Evolutionary conservation across 2,797 vertebrate species (phyloP).

Genomic region (Remorina albescens): DNA sequence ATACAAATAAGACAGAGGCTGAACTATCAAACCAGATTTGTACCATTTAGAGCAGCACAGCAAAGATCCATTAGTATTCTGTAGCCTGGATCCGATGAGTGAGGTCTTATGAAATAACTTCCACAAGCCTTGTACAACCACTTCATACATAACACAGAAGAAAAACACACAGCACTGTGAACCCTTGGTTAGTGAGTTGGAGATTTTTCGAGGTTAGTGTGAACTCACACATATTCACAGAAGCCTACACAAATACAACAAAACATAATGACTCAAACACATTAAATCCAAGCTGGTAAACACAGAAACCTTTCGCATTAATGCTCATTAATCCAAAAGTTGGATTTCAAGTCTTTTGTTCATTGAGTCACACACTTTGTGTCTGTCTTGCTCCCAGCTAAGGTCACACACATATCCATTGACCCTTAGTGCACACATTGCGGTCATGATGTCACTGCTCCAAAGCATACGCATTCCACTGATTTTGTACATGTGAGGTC

Average conservation of each 20-base stretch:
- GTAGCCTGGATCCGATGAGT: slow-evolving; percentile 72
- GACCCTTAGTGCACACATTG: slow-evolving; percentile 27
- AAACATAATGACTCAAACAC: slow-evolving; percentile 44
- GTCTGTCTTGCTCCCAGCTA: not conserved
- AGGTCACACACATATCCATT: slow-evolving; percentile 1
- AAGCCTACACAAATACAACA: slow-evolving; percentile 24
- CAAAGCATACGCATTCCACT: slow-evolving; percentile 29
- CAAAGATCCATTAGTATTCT: slow-evolving; percentile 72
- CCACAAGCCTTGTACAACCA: slow-evolving; percentile 54
- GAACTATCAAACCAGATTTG: slow-evolving; percentile 81
- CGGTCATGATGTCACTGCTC: slow-evolving; percentile 37
- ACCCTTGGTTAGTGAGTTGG: slow-evolving; percentile 18
- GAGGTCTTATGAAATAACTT: slow-evolving; percentile 69
- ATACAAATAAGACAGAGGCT: slow-evolving; percentile 77
- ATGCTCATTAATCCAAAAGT: slow-evolving; percentile 17
- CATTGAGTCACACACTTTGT: not conserved
- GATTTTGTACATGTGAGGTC: slow-evolving; percentile 44
- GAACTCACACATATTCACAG: slow-evolving; percentile 45
- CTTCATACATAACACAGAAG: slow-evolving; percentile 63
- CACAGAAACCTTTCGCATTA: slow-evolving; percentile 21
- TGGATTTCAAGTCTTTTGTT: slow-evolving; percentile 8
- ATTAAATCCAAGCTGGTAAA: slow-evolving; percentile 6
- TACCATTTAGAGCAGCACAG: slow-evolving; percentile 63
- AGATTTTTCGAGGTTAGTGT: slow-evolving; percentile 38
- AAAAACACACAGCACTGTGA: slow-evolving; percentile 44